Evolutionary conservation across 2,888 invertebrate genomes (phyloP).

Genomic region (Flexamia atlantica): DNA sequence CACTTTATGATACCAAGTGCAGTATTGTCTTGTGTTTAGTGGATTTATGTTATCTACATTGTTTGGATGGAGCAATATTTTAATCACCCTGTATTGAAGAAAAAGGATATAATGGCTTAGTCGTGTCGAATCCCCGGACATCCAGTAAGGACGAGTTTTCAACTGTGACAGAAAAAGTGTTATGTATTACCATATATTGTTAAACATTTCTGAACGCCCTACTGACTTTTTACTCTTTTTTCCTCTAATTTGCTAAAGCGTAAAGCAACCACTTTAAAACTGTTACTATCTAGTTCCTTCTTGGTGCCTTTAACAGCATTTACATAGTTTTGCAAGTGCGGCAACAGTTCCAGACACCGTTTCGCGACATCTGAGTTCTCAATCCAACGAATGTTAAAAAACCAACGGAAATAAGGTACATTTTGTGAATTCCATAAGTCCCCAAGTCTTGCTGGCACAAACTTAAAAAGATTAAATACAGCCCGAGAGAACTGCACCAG

Average conservation of each 20-base stretch:
- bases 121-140: no score
- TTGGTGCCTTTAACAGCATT: conserved; percentile 24
- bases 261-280: conserved; percentile 38
- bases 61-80: no score
- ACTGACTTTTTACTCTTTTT: not conserved
- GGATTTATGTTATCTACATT: no score
- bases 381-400: not conserved
- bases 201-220: not conserved
- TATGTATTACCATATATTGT: no score
- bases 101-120: no score
- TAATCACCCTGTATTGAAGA: no score
- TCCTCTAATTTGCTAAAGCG: no score
- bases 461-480: not conserved
- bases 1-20: no score
- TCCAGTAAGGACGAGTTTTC: no score
- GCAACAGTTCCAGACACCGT: not conserved
- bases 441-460: not conserved
- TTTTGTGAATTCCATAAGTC: not conserved
- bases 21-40: no score
- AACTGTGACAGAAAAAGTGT: no score
- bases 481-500: not conserved
- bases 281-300: conserved; percentile 14
- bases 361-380: not conserved
- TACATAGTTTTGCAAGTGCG: no score
- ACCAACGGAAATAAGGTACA: not conserved